Evolutionary conservation across 2,888 invertebrate species (phyloP).

Genomic region (Artemia sinica): DNA sequence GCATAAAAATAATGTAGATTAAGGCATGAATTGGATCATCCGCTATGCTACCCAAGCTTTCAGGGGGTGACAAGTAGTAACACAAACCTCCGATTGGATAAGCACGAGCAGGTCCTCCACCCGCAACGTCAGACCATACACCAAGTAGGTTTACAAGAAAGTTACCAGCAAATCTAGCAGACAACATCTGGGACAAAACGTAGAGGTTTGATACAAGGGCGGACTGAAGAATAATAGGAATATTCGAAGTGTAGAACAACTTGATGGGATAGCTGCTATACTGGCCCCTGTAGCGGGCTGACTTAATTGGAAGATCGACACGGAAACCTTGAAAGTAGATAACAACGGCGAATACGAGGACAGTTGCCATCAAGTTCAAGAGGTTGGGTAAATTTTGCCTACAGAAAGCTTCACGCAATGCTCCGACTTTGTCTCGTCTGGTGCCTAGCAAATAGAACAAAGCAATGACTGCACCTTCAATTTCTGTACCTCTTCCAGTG

Average conservation of each 20-base stretch:
- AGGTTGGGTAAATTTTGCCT: constrained; percentile 96
- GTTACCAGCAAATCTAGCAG: constrained; percentile 84
- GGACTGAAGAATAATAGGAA: constrained; percentile 95
- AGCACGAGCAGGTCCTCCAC: constrained; percentile 88
- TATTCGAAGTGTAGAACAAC: constrained; percentile 97
- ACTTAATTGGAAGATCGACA: constrained; percentile 97
- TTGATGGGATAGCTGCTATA: constrained; percentile 99
- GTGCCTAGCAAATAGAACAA: constrained; percentile 95
- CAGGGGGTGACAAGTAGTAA: constrained; percentile 96
- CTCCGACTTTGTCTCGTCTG: constrained; percentile 93
- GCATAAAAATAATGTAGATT: constrained; percentile 94
- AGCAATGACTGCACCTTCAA: constrained; percentile 98
- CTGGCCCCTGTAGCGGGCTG: constrained; percentile 95
- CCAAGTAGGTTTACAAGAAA: constrained; percentile 90
- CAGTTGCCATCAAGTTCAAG: constrained; percentile 94
- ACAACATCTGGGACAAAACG: constrained; percentile 96
- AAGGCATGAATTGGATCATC: constrained; percentile 93
- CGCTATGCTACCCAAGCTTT: constrained; percentile 81
- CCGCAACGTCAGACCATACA: constrained; percentile 97
- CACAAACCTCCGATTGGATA: constrained; percentile 96
- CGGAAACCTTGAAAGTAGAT: constrained; percentile 99
- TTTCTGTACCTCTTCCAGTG: constrained; percentile 80
- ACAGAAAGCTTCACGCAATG: constrained; percentile 95
- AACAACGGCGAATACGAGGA: constrained; percentile 94
- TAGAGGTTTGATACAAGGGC: constrained; percentile 97